These are phyloP conservation scores for Cromileptes altivelis DNA, from an alignment of 2,113 vertebrate species.

Conservation along the genomic window DNA sequence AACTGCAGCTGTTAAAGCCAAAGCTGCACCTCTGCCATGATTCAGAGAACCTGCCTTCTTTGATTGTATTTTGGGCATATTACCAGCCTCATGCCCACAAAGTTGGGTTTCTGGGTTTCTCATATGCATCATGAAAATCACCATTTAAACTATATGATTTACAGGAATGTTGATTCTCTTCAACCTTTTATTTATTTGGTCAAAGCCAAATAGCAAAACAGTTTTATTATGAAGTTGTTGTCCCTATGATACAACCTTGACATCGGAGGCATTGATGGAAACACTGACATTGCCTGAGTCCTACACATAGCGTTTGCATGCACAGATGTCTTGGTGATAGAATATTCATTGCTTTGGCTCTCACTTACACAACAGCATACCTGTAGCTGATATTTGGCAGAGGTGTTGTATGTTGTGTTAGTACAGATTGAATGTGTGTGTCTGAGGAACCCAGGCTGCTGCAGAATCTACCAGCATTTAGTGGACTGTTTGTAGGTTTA, in stretches of 20 bases:
- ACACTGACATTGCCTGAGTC: conserved; percentile 1
- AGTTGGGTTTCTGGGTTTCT: conserved; percentile 40
- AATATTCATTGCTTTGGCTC: not conserved
- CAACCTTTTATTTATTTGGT: not conserved
- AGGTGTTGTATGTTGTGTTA: conserved; percentile 6
- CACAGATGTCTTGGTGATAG: not conserved
- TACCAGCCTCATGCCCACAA: not conserved
- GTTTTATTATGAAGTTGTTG: not conserved
- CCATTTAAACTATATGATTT: conserved; percentile 3
- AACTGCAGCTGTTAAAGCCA: not conserved
- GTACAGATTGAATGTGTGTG: not conserved
- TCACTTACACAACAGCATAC: not conserved
- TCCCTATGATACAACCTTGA: not conserved
- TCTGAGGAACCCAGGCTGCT: conserved; percentile 29
- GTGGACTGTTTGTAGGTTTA: conserved; percentile 2
- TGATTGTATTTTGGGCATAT: not conserved
- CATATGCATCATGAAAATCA: not conserved
- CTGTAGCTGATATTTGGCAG: conserved; percentile 47
- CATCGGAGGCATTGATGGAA: not conserved
- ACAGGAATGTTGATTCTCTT: conserved; percentile 10
- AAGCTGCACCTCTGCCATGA: not conserved
- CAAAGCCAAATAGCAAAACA: not conserved
- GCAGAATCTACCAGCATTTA: conserved; percentile 4
- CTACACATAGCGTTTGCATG: conserved; percentile 12
- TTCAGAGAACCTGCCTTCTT: not conserved